These are phyloP conservation scores for Microcebus griseorufus DNA, from an alignment of 2,113 vertebrate genomes.

Conservation along the genomic window DNA sequence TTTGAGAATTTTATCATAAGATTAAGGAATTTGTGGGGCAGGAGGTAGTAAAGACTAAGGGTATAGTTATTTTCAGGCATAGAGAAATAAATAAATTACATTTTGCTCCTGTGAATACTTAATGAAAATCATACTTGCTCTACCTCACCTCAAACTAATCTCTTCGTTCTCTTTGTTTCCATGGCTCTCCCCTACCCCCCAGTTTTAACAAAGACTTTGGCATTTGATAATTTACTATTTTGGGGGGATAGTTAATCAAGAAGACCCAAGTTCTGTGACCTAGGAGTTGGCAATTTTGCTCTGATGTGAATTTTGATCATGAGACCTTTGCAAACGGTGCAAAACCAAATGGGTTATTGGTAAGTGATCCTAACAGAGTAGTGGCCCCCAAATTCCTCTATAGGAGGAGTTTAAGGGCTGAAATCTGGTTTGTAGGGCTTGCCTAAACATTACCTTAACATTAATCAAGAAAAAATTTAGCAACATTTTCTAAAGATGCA, in stretches of 20 bases:
- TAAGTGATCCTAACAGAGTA: neutral
- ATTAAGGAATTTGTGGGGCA: neutral
- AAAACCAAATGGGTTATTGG: neutral
- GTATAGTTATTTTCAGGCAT: neutral
- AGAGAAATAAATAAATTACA: neutral
- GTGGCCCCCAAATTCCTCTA: neutral
- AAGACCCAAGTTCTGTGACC: neutral
- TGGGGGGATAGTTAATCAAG: neutral
- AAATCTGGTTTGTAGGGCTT: neutral
- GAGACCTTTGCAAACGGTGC: neutral
- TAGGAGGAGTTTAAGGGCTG: neutral
- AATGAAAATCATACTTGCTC: neutral
- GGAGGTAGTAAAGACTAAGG: neutral
- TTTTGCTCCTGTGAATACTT: neutral
- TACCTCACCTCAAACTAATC: neutral
- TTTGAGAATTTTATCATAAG: neutral
- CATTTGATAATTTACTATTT: neutral
- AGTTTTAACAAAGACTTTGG: neutral
- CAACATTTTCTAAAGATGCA: neutral
- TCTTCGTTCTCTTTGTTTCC: neutral
- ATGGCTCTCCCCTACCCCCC: neutral
- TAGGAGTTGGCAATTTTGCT: conserved; percentile 19
- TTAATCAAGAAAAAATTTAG: conserved; percentile 9
- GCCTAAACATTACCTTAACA: neutral
- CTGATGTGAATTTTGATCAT: neutral